Percentiles rank a stretch among this genome's conserved stretches.
These are phyloP conservation scores for Myripristis murdjan DNA, from an alignment of 2,797 vertebrate species.

Conservation along the genomic window DNA sequence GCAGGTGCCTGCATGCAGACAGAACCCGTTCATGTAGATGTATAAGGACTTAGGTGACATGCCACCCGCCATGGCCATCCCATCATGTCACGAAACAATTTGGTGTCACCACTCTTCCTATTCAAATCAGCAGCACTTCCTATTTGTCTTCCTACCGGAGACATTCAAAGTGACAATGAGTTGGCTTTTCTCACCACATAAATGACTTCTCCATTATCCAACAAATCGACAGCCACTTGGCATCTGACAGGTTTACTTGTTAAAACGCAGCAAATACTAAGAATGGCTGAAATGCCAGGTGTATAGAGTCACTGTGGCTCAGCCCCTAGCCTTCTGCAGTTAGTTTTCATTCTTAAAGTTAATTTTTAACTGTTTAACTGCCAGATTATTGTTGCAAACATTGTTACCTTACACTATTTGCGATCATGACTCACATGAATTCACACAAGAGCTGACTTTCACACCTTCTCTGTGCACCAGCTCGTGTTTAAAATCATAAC, in stretches of 20 bases:
- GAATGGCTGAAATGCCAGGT: background rate
- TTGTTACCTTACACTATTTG: background rate
- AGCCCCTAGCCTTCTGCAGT: background rate
- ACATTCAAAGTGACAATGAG: background rate
- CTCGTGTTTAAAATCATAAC: no score
- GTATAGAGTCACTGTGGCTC: background rate
- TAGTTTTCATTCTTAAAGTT: background rate
- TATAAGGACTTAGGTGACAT: slow-evolving; percentile 4
- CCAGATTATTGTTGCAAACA: no score
- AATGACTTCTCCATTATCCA: background rate
- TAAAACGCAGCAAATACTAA: background rate
- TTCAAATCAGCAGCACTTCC: background rate
- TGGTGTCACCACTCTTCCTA: background rate
- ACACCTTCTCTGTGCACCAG: no score
- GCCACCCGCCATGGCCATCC: background rate
- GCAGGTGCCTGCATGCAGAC: slow-evolving; percentile 31
- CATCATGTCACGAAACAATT: slow-evolving; percentile 1
- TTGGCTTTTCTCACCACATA: background rate
- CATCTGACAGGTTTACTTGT: background rate
- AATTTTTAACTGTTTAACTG: background rate
- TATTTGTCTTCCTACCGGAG: background rate
- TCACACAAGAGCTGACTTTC: no score
- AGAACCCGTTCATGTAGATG: background rate
- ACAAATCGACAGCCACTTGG: background rate
- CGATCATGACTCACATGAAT: no score